A percentile compares a stretch with the other conserved stretches of the same genome.
phyloP scores from a whole-genome alignment of 2,113 vertebrate genomes.

The Corvus moneduloides region DNA sequence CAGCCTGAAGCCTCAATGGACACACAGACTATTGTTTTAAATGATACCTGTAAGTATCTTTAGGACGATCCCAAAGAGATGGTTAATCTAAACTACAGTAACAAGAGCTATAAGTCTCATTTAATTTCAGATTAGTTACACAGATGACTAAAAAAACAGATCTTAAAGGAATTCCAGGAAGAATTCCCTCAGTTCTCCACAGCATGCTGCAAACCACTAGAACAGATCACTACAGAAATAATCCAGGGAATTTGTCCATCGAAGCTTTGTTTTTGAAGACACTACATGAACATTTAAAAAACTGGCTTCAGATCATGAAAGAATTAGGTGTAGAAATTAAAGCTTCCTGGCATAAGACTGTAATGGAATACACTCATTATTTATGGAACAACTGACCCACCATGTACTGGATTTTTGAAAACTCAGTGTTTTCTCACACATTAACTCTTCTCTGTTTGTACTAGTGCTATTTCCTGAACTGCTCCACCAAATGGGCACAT shows the following conservation, averaged over 20 bases:
- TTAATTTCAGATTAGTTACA: not conserved
- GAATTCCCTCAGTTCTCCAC: not conserved
- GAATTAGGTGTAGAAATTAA: constrained; percentile 44
- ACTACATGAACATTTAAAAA: not conserved
- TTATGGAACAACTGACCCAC: constrained; percentile 21
- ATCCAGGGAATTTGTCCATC: not conserved
- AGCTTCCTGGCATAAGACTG: not conserved
- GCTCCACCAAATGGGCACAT: not conserved
- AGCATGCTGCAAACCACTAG: not conserved
- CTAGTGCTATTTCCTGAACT: not conserved
- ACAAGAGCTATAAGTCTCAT: not conserved
- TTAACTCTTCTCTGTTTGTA: not conserved
- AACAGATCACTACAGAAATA: not conserved
- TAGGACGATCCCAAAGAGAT: not conserved
- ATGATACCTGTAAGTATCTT: not conserved
- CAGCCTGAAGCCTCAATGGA: not conserved
- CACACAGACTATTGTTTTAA: not conserved
- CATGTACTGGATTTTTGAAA: not conserved
- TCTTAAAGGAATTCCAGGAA: not conserved
- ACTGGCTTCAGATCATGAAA: not conserved
- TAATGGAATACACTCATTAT: not conserved
- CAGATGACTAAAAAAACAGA: not conserved
- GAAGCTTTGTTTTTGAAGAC: not conserved
- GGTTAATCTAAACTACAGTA: not conserved
- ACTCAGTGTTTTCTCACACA: not conserved